These are phyloP conservation scores for Carollia perspicillata DNA, from an alignment of 2,113 vertebrate genomes.

Conservation along the genomic window DNA sequence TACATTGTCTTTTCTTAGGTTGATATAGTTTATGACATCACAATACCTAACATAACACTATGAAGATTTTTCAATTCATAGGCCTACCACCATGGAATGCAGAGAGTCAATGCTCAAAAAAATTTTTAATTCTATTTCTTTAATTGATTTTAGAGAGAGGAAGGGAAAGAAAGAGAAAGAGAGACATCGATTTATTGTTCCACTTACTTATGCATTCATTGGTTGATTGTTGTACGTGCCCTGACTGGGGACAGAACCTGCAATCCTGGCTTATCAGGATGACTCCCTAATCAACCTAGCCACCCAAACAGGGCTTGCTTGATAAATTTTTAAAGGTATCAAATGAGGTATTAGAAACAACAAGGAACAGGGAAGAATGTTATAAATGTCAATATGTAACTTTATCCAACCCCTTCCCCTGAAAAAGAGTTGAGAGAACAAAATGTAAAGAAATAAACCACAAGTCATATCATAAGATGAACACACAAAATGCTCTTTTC, in stretches of 20 bases:
- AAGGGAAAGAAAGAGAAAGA: no score
- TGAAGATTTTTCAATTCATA: constrained; percentile 27
- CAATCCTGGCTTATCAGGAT: no score
- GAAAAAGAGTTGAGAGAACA: neutral
- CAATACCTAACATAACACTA: constrained; percentile 44
- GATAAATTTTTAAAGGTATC: neutral
- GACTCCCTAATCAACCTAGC: no score
- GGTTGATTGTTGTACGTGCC: no score
- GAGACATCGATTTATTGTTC: no score
- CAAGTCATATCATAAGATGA: neutral
- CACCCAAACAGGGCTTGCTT: no score
- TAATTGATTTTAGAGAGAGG: no score
- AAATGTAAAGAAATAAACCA: neutral
- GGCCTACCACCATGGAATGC: neutral
- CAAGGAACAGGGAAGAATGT: neutral
- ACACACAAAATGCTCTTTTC: neutral
- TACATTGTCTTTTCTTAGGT: neutral
- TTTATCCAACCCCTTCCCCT: neutral
- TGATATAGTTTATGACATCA: constrained; percentile 58
- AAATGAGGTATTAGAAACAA: neutral
- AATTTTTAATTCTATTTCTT: neutral
- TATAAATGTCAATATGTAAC: neutral
- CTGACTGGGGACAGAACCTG: no score
- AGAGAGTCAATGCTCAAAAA: neutral
- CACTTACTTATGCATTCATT: no score